Conservation (phyloP, 1,140 invertebrate genomes). For the Scaptomyza montana region DNA sequence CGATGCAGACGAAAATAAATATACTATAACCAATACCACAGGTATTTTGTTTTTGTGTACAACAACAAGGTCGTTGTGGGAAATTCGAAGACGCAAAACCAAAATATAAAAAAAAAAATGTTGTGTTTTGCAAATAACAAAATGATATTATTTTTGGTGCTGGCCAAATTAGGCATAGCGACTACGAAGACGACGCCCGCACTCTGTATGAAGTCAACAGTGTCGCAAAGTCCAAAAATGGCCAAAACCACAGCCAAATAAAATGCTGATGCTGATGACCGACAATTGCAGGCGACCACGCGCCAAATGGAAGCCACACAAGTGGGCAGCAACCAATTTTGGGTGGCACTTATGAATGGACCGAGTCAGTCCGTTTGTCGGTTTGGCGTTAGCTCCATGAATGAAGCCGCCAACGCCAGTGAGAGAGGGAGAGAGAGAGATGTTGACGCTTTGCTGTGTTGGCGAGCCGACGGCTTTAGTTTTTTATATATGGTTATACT, state of each 20-base stretch:
- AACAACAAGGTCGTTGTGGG: slow-evolving; percentile 74
- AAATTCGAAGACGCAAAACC: slow-evolving; percentile 64
- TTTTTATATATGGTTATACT: slow-evolving; percentile 22
- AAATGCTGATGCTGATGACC: slow-evolving; percentile 60
- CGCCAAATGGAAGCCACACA: slow-evolving; percentile 67
- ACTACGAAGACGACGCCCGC: slow-evolving; percentile 30
- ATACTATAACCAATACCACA: slow-evolving; percentile 32
- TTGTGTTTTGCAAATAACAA: slow-evolving; percentile 26
- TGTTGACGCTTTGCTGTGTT: slow-evolving; percentile 48
- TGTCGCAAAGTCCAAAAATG: slow-evolving; percentile 32
- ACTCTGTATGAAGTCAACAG: slow-evolving; percentile 51
- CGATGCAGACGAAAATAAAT: slow-evolving; percentile 63
- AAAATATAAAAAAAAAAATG: background rate
- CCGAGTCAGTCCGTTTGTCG: slow-evolving; percentile 7
- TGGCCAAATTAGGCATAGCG: slow-evolving; percentile 55
- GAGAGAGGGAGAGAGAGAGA: background rate
- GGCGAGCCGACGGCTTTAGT: slow-evolving; percentile 68
- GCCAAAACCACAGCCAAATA: slow-evolving; percentile 36
- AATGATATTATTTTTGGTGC: slow-evolving; percentile 34
- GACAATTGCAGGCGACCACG: slow-evolving; percentile 76
- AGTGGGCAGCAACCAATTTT: slow-evolving; percentile 75
- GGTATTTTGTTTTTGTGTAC: slow-evolving; percentile 32
- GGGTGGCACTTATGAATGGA: slow-evolving; percentile 75
- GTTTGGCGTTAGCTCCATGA: slow-evolving; percentile 46
- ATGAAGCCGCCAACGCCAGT: slow-evolving; percentile 59